Evolutionary conservation across 2,113 vertebrate species (phyloP).

Genomic region (crab-eating macaque (Macaca fascicularis)): DNA sequence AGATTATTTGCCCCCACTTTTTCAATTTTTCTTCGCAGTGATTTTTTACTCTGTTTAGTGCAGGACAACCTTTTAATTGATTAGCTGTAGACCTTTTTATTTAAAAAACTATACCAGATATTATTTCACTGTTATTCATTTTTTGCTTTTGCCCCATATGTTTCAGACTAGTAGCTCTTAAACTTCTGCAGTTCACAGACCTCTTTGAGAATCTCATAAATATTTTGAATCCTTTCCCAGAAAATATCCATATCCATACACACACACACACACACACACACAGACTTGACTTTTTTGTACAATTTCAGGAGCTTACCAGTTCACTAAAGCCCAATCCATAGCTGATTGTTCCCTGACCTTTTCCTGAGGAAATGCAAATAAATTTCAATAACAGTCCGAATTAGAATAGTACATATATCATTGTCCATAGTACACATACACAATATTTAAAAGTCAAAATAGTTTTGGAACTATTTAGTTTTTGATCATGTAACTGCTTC

Average conservation of each 20-base stretch:
- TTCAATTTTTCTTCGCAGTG: not conserved
- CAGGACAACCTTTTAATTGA: not conserved
- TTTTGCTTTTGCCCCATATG: not conserved
- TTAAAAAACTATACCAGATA: not conserved
- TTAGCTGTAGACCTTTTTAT: not conserved
- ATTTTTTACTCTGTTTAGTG: not conserved
- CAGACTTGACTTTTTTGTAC: not conserved
- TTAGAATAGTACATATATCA: not conserved
- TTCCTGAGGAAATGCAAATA: not conserved
- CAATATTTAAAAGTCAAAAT: not conserved
- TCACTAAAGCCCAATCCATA: not conserved
- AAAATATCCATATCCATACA: not conserved
- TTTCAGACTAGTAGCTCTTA: slow-evolving; percentile 38
- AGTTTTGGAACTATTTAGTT: not conserved
- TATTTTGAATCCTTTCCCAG: not conserved
- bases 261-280: not conserved
- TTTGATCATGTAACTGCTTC: not conserved
- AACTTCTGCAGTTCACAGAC: not conserved
- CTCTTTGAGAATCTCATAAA: not conserved
- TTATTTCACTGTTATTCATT: not conserved
- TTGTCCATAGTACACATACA: not conserved
- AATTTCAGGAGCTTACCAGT: not conserved
- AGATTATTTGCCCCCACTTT: not conserved
- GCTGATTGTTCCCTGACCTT: not conserved
- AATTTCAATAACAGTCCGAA: not conserved